Base-by-base conservation (phyloP, 2,888 invertebrate genomes). In the Chrysolina haemoptera region DNA sequence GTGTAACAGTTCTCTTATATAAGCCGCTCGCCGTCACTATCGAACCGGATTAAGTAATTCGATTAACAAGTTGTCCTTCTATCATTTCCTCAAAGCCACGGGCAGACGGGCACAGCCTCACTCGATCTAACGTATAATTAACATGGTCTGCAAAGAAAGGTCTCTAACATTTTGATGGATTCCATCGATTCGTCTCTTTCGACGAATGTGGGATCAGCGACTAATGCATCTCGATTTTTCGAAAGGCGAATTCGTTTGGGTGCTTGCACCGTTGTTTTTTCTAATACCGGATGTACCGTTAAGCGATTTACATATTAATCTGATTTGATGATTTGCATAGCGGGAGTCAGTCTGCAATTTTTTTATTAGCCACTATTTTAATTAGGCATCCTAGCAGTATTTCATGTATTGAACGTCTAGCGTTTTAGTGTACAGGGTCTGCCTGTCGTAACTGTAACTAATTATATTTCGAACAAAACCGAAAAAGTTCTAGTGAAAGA, bases 61-160 rank as follows among this genome's bases (percentile, higher is more conserved):
- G 82, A 83, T 83, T 82, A 82, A 83, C 82, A 79, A 76, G 83
- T 82, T 80, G 83, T 83, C 83, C 83, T 83, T 82, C 80, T 78
- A 78, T 77, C 79, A 79, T 82, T 83, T 83, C 83, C 83, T 82
- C 77, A 79, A 77, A 78, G 80, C 82, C 79, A 76, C 76, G 78
- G 81, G 80, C 80, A 77, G 78, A 76, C 76, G 78, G 81, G 80
- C 80, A 77, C 74, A 79, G 79, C 78, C 75, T 71, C 77, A 74
- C 77, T 75, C 68, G 65, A 68, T 68, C 67, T 53, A 74, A 76
- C 72, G 48, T 78, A 74, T 75, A 78, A 79, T 79, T 78, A 76
- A 71, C 75, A 62, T 27, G 64, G 68, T 64, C 67, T 64, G 70
- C 74, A 59, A 64, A 68, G 68, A 72, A 59, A 71, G 70, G 70